phyloP scores from a whole-genome alignment of 1,140 invertebrate genomes.

The Caenorhabditis remanei region DNA sequence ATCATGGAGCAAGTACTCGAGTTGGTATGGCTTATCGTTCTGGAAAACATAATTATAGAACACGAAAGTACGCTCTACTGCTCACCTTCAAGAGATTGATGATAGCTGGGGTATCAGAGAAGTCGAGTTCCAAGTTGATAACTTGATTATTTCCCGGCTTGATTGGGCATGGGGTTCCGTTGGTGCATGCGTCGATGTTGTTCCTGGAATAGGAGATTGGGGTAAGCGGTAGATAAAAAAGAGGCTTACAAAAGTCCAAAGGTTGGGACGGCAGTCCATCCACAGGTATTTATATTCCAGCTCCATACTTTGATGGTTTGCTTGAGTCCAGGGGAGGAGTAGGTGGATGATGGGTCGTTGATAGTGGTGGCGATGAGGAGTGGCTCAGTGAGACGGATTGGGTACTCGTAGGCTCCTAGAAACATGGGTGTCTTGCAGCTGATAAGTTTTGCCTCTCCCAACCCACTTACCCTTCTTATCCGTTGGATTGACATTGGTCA shows the following conservation, averaged over 20 bases:
- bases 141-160: slow-evolving; percentile 13
- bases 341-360: slow-evolving; percentile 19
- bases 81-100: slow-evolving; percentile 28
- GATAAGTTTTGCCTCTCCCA: no score
- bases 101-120: slow-evolving; percentile 32
- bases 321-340: slow-evolving; percentile 12
- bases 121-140: slow-evolving; percentile 33
- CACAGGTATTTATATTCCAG: slow-evolving; percentile 11
- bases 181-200: slow-evolving; percentile 34
- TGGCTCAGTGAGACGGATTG: slow-evolving; percentile 28
- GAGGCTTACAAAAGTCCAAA: slow-evolving; percentile 22
- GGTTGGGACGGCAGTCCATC: slow-evolving; percentile 6
- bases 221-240: background rate
- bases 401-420: slow-evolving; percentile 16
- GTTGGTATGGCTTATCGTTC: slow-evolving; percentile 44
- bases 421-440: background rate
- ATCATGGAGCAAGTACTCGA: slow-evolving; percentile 35
- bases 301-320: slow-evolving; percentile 36
- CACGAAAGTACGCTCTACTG: background rate
- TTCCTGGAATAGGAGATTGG: background rate
- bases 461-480: slow-evolving; percentile 14
- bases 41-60: background rate
- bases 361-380: slow-evolving; percentile 27
- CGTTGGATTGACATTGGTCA: slow-evolving; percentile 36
- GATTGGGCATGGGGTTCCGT: slow-evolving; percentile 29